phyloP scores from a whole-genome alignment of 2,888 invertebrate species.

The Tipula confusa region DNA sequence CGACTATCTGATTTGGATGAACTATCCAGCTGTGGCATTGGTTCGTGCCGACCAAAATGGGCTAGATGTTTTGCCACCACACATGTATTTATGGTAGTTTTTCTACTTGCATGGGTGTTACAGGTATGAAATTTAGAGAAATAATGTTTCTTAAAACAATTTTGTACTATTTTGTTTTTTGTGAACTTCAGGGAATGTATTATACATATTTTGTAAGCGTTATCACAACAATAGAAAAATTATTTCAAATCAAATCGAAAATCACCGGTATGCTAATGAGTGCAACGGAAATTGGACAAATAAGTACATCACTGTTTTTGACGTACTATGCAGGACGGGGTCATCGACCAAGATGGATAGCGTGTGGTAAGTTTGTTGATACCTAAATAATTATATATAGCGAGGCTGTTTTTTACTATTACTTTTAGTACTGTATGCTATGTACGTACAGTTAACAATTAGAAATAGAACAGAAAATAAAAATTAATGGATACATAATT shows the following conservation, averaged over 20 bases:
- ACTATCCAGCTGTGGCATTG: conserved; percentile 67
- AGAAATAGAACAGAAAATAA: background rate
- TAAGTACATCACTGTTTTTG: conserved; percentile 79
- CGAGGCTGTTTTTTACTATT: background rate
- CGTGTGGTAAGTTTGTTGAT: conserved; percentile 57
- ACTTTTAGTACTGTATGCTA: background rate
- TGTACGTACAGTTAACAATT: background rate
- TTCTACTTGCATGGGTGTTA: conserved; percentile 80
- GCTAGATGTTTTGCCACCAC: conserved; percentile 78
- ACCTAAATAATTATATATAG: background rate
- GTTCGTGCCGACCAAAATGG: conserved; percentile 71
- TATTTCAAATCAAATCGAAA: conserved; percentile 87
- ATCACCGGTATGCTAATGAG: conserved; percentile 85
- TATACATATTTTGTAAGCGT: conserved; percentile 92
- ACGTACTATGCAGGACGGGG: conserved; percentile 89
- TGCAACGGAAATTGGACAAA: conserved; percentile 90
- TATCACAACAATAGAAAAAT: conserved; percentile 87
- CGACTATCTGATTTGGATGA: conserved; percentile 39
- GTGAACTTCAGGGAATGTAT: conserved; percentile 66
- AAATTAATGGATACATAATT: background rate
- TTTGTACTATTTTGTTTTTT: conserved; percentile 41
- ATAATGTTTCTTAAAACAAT: conserved; percentile 38
- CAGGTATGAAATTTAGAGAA: conserved; percentile 45
- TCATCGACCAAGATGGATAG: conserved; percentile 90
- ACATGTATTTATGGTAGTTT: conserved; percentile 81